These are phyloP conservation scores for Danionella dracula DNA, from an alignment of 2,797 vertebrate genomes.

Conservation along the genomic window DNA sequence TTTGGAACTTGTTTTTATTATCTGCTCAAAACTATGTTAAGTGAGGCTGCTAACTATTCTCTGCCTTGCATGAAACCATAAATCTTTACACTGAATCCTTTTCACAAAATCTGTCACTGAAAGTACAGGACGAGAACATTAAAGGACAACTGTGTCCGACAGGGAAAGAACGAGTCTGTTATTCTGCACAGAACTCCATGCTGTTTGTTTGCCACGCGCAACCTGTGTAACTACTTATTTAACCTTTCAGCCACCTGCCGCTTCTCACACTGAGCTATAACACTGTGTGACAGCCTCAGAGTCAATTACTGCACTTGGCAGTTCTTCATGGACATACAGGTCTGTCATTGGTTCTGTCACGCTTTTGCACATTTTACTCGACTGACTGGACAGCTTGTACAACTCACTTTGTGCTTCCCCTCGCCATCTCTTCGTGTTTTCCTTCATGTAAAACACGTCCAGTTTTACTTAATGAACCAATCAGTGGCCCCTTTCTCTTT, in stretches of 20 bases:
- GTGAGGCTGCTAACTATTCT: no score
- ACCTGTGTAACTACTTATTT: slow-evolving; percentile 40
- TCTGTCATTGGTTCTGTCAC: slow-evolving; percentile 44
- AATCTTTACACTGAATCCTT: neutral
- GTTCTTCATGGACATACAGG: slow-evolving; percentile 39
- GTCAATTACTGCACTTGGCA: slow-evolving; percentile 46
- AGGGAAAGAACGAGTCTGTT: neutral
- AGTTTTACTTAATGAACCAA: slow-evolving; percentile 54
- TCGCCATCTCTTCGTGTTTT: neutral
- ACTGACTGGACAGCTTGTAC: slow-evolving; percentile 38
- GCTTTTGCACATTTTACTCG: slow-evolving; percentile 29
- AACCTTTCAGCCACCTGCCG: slow-evolving; percentile 45
- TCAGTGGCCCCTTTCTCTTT: slow-evolving; percentile 57
- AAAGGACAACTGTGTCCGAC: slow-evolving; percentile 35
- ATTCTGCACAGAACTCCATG: slow-evolving; percentile 52
- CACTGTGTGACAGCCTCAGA: slow-evolving; percentile 38
- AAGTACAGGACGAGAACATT: neutral
- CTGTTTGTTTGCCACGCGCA: slow-evolving; percentile 40
- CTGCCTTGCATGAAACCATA: no score
- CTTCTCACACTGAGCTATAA: slow-evolving; percentile 42
- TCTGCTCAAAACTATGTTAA: no score
- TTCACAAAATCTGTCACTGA: neutral
- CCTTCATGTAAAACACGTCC: slow-evolving; percentile 14
- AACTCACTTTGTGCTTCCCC: slow-evolving; percentile 17
- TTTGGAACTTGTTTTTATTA: no score